These are phyloP conservation scores for Noctuana brunneofusca DNA, from an alignment of 2,888 invertebrate genomes.

Conservation along the genomic window DNA sequence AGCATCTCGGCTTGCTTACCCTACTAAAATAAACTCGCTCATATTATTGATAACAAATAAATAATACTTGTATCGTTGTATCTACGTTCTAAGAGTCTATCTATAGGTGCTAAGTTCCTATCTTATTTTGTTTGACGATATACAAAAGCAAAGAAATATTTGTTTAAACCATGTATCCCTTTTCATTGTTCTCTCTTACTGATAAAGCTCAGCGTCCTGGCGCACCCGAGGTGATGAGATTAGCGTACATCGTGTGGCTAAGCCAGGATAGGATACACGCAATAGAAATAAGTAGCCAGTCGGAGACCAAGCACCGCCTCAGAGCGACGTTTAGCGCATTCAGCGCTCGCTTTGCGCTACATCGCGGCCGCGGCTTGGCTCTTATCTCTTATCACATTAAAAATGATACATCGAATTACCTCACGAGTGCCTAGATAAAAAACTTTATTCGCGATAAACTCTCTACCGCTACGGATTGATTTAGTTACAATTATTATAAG, in stretches of 20 bases:
- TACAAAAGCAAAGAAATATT: not conserved
- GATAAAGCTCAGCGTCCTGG: slow-evolving; percentile 16
- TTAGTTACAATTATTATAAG: slow-evolving; percentile 44
- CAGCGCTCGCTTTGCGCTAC: slow-evolving; percentile 14
- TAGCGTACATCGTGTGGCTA: slow-evolving; percentile 13
- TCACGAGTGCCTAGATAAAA: slow-evolving; percentile 65
- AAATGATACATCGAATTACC: slow-evolving; percentile 75
- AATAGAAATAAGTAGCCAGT: slow-evolving; percentile 40
- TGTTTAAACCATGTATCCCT: not conserved
- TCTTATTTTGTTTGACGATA: too few species aligned
- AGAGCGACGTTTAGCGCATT: slow-evolving; percentile 40
- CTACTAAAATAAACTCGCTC: too few species aligned
- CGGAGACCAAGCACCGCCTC: slow-evolving; percentile 40
- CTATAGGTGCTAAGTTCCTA: too few species aligned
- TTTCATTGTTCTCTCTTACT: not conserved
- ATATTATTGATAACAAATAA: too few species aligned
- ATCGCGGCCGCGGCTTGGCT: slow-evolving; percentile 42
- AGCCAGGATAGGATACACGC: slow-evolving; percentile 1
- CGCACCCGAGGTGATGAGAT: slow-evolving; percentile 9
- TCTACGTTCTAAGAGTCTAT: too few species aligned
- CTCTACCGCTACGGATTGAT: slow-evolving; percentile 44
- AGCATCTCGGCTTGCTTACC: too few species aligned
- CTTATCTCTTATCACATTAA: slow-evolving; percentile 69
- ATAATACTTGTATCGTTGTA: too few species aligned
- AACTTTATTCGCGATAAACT: slow-evolving; percentile 59